Percentiles rank a stretch among this genome's conserved stretches.
Evolutionary conservation across 1,140 invertebrate species (phyloP).

Genomic region (Sycophila sp.): DNA sequence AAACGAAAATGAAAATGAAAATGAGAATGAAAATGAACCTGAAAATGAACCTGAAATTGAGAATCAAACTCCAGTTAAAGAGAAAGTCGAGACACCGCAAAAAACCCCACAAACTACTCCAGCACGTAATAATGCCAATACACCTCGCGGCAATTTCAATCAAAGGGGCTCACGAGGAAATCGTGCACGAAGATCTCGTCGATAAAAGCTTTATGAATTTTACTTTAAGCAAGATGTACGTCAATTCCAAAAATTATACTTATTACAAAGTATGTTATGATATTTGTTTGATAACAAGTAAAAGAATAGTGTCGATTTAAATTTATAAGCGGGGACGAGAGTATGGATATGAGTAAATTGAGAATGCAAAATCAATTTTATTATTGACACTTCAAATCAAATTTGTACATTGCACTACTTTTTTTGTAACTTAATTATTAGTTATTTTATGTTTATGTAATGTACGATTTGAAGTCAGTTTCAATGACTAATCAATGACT

Average conservation of each 20-base stretch:
- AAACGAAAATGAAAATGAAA: too few relatives aligned
- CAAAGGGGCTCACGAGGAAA: slow-evolving; percentile 48
- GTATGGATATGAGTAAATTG: not conserved
- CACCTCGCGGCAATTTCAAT: slow-evolving; percentile 18
- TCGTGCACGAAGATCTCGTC: slow-evolving; percentile 58
- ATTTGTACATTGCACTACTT: slow-evolving; percentile 20
- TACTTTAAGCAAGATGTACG: slow-evolving; percentile 9
- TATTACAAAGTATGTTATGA: not conserved
- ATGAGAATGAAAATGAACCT: too few relatives aligned
- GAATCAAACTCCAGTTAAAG: too few relatives aligned
- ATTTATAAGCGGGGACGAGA: too few relatives aligned
- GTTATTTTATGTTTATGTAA: not conserved
- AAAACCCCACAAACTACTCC: slow-evolving; percentile 7
- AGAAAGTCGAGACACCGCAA: slow-evolving; percentile 37
- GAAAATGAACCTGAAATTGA: too few relatives aligned
- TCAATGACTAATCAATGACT: not conserved
- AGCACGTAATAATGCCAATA: not conserved
- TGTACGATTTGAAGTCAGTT: too few relatives aligned
- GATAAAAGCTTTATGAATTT: slow-evolving; percentile 49
- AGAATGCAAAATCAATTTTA: not conserved
- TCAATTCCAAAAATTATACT: slow-evolving; percentile 23
- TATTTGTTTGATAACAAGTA: slow-evolving; percentile 3
- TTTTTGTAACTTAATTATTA: slow-evolving; percentile 6
- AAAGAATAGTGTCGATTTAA: too few relatives aligned
- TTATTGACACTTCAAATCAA: not conserved